Base-by-base conservation (phyloP, 2,888 invertebrate species). In the Myopa tessellatipennis region DNA sequence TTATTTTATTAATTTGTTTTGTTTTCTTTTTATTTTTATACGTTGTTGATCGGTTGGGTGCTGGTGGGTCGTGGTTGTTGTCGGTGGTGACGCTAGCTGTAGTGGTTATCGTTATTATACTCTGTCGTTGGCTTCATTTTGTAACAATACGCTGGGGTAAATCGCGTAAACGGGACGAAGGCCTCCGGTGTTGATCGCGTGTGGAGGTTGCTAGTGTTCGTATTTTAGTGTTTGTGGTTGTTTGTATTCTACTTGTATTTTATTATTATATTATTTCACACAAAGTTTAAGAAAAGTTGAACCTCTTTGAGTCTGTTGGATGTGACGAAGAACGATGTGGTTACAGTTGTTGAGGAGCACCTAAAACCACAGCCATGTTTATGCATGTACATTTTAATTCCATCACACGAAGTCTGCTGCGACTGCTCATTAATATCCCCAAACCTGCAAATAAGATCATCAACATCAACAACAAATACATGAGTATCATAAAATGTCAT, bases 261-360 rank as follows among this genome's bases (percentile, higher is more conserved):
- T 38, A 4, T 72, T 52, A 26, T n/a, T 18, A n/a, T 52, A 26
- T n/a, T 18, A n/a, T 45, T 61, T 36, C n/a, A n/a, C 34, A 61
- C 10, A 61, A 50, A 60, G 72, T 61, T 71, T 60, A 72, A 45
- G 18, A 60, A 60, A 72, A 61, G 34, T 73, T 73, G 61, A 73
- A 61, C 61, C 61, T 73, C 40, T 50, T 63, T 61, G 10, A 45
- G 36, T 55, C 8, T 55, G 55, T 55, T 55, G 55, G n/a, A 55
- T 3, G 55, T n/a, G n/a, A 55, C 3, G n/a, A 2, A 45, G 45
- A 45, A 45, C 3, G 45, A 55, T 55, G 55, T 55, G 55, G n/a
- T 55, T 55, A 55, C n/a, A 2, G n/a, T 55, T 55, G 55, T 16
- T 55, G 55, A n/a, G 36, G 55, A n/a, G 36, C 45, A 52, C 26